These are phyloP conservation scores for Podarcis siculus DNA, from an alignment of 2,797 vertebrate genomes.

Conservation along the genomic window DNA sequence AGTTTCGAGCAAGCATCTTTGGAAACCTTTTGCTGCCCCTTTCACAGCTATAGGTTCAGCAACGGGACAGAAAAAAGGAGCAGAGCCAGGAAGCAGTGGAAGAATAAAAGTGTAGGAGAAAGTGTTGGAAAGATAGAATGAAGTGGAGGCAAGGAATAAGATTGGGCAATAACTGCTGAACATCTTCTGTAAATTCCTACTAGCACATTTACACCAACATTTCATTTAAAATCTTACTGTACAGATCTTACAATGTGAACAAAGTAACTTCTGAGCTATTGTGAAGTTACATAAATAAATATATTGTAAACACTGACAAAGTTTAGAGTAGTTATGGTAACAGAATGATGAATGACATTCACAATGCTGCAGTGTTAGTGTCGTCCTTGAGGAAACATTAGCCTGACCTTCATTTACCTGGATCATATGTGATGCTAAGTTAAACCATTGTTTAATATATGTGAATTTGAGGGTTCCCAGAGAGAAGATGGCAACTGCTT, in stretches of 20 bases:
- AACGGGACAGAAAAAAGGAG: neutral
- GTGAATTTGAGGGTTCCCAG: neutral
- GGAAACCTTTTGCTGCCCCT: neutral
- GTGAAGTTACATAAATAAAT: neutral
- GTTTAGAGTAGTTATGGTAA: slow-evolving; percentile 2
- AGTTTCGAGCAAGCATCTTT: neutral
- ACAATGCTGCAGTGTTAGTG: neutral
- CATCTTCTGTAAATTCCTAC: neutral
- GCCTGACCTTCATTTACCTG: slow-evolving; percentile 11
- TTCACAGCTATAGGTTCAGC: neutral
- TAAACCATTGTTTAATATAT: no score
- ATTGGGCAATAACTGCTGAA: neutral
- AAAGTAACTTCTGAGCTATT: neutral
- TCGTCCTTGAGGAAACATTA: slow-evolving; percentile 23
- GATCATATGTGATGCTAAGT: no score
- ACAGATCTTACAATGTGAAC: neutral
- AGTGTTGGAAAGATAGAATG: neutral
- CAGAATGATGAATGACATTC: slow-evolving; percentile 21
- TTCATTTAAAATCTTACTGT: neutral
- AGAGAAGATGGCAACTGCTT: neutral
- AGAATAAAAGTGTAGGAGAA: neutral
- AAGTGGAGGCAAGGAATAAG: neutral
- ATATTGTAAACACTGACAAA: neutral
- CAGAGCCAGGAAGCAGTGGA: neutral
- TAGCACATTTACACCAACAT: neutral